Base-by-base conservation (phyloP, 2,113 vertebrate genomes). In the Psammodynastes pulverulentus region DNA sequence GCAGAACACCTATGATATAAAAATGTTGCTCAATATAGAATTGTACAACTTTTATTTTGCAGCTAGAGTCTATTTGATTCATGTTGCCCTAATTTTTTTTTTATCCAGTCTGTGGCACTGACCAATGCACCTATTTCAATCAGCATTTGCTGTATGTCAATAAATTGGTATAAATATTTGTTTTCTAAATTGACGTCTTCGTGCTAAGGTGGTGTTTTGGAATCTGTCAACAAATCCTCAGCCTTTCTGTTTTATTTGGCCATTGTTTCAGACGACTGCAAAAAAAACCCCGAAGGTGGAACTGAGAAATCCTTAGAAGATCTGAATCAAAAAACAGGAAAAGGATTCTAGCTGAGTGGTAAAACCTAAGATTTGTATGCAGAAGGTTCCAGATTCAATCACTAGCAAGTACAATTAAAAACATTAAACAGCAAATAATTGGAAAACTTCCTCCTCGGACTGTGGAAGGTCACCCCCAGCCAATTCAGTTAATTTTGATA, bases 41-140 rank as follows among this genome's bases (percentile, higher is more conserved):
- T 29, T 49, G 6, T 87, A 29, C 58, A 19, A 10, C 13, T 23
- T 93, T 93, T 52, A 53, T 92, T 84, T 46, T 93, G 21, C 94
- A 97, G 96, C n/a, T 94, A 6, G n/a, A 58, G 3, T 97, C 5
- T 97, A 95, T 91, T 56, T 19, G 0, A 1, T 13, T 7, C 29
- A 1, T 97, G 97, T 0, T 99, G 98, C 13, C 93, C 97, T 0
- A 92, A 95, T 93, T 97, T 97, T 92, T 97, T 92, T 89, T 97
- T 0, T 96, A 96, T 5, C 98, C 98, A 0, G 58, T 98, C 86
- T 98, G 98, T 19, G 98, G 98, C 91, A 98, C 96, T 0, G 97
- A 98, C 62, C 92, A 97, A 15, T 0, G 91, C 49, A 97, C 98
- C 1, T 98, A 98, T 0, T 5, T 94, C 94, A 98, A 98, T 0